Evolutionary conservation across 2,113 vertebrate species (phyloP), one percentile per base, ranked within the genome.

Genomic region (Atrichornis clamosus): DNA sequence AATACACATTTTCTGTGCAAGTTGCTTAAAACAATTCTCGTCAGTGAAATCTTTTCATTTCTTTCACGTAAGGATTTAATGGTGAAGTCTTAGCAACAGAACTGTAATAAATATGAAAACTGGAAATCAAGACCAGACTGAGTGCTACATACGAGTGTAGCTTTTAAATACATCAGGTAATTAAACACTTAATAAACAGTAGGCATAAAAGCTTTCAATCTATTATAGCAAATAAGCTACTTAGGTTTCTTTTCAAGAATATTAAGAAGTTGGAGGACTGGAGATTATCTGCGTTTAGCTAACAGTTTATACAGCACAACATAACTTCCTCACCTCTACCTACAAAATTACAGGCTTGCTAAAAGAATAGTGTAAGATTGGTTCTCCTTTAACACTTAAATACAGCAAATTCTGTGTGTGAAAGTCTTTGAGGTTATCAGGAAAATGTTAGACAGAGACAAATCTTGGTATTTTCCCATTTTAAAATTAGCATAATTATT

Each of bases 121-220:
- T 42, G 46, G 46, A 96, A 73, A 93, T 60, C 37, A 92, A 95
- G 69, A 21, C 23, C 80, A 83, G 76, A 56, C 15, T 83, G 32
- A n/a, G 26, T 35, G 63, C 50, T 52, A 33, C 15, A 27, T n/a
- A 47, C 8, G 39, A 49, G 49, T 58, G 52, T 13, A 80, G 84
- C 58, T 94, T 95, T 83, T 42, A 97, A 92, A 87, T 68, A 69
- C 27, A 64, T 70, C 67, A 73, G 28, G 37, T 86, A 90, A 97
- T 87, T 95, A 93, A 97, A 63, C 23, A 93, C 47, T 91, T 94
- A 89, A 62, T 52, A 95, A 94, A 80, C 32, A 88, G 75, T 23
- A 93, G 62, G 47, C 37, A 39, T 76, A 85, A 72, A 84, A 10
- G 52, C 46, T 95, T 94, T 84, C 86, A 74, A 89, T 33, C 55